phyloP scores from a whole-genome alignment of 2,888 invertebrate genomes.

The Meghimatium bilineatum region DNA sequence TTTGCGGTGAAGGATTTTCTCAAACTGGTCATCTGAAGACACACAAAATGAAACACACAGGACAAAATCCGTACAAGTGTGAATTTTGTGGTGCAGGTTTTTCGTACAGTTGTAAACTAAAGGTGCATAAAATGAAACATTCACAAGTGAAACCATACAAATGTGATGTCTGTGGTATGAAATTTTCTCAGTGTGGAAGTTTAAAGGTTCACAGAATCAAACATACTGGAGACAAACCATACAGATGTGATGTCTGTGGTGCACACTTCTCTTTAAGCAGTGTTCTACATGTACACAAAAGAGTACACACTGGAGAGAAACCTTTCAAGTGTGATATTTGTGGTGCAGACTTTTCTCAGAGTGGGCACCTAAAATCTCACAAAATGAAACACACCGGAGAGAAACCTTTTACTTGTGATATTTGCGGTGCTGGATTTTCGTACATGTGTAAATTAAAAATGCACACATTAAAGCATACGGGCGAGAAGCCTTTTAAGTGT shows the following conservation, averaged over 20 bases:
- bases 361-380: constrained; percentile 3
- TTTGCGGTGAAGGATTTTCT: constrained; percentile 34
- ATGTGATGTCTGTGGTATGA: not conserved
- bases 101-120: constrained; percentile 24
- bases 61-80: constrained; percentile 35
- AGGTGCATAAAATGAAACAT: constrained; percentile 17
- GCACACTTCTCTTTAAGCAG: not conserved
- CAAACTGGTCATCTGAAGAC: constrained; percentile 30
- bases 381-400: constrained; percentile 20
- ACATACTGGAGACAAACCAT: not conserved
- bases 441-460: constrained; percentile 30
- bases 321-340: constrained; percentile 30
- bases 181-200: not conserved
- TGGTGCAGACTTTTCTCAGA: not conserved
- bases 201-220: not conserved
- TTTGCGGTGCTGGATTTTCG: constrained; percentile 22
- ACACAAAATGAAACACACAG: constrained; percentile 38
- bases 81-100: constrained; percentile 22
- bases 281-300: not conserved
- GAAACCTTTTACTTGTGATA: constrained; percentile 32
- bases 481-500: constrained; percentile 18
- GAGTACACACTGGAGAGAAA: not conserved
- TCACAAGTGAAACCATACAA: not conserved
- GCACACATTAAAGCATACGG: constrained; percentile 27
- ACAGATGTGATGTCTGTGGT: constrained; percentile 28